phyloP scores from a whole-genome alignment of 1,140 invertebrate genomes.

The Atta texana region DNA sequence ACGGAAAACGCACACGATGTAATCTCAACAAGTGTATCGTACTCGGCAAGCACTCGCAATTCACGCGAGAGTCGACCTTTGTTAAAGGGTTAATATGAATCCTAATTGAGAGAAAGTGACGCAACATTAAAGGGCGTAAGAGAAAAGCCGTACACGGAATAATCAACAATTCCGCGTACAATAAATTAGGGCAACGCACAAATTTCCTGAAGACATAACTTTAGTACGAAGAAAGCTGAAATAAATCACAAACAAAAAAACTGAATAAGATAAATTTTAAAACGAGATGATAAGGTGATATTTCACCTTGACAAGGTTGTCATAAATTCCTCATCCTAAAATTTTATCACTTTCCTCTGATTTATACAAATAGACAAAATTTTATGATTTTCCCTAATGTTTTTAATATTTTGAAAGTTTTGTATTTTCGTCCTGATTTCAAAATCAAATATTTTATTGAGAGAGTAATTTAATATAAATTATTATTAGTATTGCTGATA shows the following conservation, averaged over 20 bases:
- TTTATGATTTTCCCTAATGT: too few species aligned
- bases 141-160: conserved; percentile 44
- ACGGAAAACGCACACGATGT: neutral
- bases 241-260: too few species aligned
- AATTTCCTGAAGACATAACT: neutral
- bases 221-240: neutral
- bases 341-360: too few species aligned
- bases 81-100: conserved; percentile 65
- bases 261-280: too few species aligned
- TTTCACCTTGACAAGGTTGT: neutral
- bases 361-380: too few species aligned
- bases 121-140: conserved; percentile 13
- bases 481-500: too few species aligned
- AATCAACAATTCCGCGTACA: neutral
- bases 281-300: neutral
- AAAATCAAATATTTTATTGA: too few species aligned
- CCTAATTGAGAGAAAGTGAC: conserved; percentile 52
- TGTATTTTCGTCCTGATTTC: too few species aligned
- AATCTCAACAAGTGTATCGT: conserved; percentile 50
- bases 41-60: conserved; percentile 32
- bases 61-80: conserved; percentile 48
- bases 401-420: too few species aligned
- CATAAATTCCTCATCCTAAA: too few species aligned
- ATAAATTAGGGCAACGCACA: neutral
- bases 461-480: too few species aligned